phyloP scores from a whole-genome alignment of 1,140 invertebrate genomes.

The Lithobius niger region DNA sequence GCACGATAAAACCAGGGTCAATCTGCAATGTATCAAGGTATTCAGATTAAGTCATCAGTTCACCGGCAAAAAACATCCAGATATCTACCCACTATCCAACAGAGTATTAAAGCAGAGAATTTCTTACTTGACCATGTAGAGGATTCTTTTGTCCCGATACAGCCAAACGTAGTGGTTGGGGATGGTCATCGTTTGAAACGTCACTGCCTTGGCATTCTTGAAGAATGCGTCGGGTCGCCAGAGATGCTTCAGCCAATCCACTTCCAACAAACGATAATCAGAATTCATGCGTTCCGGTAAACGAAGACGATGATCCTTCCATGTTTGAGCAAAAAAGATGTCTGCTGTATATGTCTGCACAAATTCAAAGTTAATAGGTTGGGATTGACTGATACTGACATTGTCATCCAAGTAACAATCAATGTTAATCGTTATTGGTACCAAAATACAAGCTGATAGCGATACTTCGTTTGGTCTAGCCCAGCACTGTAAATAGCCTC shows the following conservation, averaged over 20 bases:
- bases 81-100: background rate
- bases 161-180: conserved; percentile 53
- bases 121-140: conserved; percentile 32
- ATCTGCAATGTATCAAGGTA: conserved; percentile 27
- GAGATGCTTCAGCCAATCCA: conserved; percentile 79
- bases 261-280: conserved; percentile 70
- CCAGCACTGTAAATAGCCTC: too few species aligned
- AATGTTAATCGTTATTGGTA: too few species aligned
- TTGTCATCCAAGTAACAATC: background rate
- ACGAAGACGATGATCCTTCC: conserved; percentile 75
- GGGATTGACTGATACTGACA: background rate
- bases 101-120: background rate
- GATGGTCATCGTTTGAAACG: conserved; percentile 85
- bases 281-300: conserved; percentile 82
- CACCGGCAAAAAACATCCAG: too few species aligned
- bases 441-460: too few species aligned
- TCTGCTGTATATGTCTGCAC: conserved; percentile 70
- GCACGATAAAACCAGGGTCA: conserved; percentile 68
- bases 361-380: conserved; percentile 19
- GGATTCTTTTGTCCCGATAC: conserved; percentile 26
- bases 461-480: conserved; percentile 3
- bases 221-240: conserved; percentile 55
- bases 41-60: too few species aligned
- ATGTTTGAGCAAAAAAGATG: conserved; percentile 81
- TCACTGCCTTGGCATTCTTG: conserved; percentile 64